Percentiles rank a stretch among this genome's conserved stretches.
Evolutionary conservation across 2,113 vertebrate species (phyloP).

Genomic region (Gobius niger): DNA sequence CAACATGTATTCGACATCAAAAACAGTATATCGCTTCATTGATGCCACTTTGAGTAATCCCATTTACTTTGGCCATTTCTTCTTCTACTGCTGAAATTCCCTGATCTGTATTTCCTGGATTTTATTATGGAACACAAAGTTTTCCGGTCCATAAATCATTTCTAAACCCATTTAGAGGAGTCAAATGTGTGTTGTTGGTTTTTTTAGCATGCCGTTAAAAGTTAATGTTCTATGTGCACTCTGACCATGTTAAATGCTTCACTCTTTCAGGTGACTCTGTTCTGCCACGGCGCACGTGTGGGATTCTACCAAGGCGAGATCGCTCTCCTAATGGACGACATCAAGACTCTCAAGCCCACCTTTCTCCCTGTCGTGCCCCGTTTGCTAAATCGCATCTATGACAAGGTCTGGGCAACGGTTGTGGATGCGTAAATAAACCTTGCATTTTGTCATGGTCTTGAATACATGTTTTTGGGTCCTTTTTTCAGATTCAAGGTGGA

Average conservation of each 20-base stretch:
- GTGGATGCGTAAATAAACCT: too few species aligned
- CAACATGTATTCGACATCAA: too few species aligned
- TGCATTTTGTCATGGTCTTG: not conserved
- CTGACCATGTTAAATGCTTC: constrained; percentile 3
- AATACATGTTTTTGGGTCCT: not conserved
- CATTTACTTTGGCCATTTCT: too few species aligned
- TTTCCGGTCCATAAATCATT: too few species aligned
- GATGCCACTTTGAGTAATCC: too few species aligned
- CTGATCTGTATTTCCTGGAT: too few species aligned
- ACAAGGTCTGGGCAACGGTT: constrained; percentile 68
- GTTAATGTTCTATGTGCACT: not conserved
- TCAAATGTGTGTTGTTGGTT: too few species aligned
- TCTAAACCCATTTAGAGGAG: too few species aligned
- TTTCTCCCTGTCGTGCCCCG: constrained; percentile 81
- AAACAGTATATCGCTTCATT: too few species aligned
- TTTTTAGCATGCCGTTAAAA: too few species aligned
- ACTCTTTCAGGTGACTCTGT: constrained; percentile 73
- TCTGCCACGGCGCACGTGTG: constrained; percentile 77
- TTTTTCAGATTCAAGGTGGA: constrained; percentile 71
- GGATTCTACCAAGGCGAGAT: constrained; percentile 82
- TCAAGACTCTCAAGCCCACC: constrained; percentile 79
- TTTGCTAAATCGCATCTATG: constrained; percentile 80
- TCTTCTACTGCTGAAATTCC: too few species aligned
- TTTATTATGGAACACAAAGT: too few species aligned
- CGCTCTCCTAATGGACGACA: constrained; percentile 81